These are phyloP conservation scores for Melanophora roralis DNA, from an alignment of 2,888 invertebrate genomes.

Conservation along the genomic window DNA sequence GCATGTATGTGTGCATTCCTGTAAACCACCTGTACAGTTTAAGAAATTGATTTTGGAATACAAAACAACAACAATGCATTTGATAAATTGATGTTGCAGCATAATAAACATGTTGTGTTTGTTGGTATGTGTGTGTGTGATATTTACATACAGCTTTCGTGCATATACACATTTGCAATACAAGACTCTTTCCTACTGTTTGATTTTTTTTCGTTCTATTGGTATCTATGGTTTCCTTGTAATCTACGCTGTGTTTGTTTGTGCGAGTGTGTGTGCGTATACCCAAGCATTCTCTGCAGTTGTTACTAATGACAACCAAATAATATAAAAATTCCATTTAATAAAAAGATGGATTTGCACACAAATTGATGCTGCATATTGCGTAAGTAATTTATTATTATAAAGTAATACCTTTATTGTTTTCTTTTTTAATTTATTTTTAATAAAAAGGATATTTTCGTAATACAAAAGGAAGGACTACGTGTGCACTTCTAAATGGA, in stretches of 20 bases:
- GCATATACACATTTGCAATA: too few relatives aligned
- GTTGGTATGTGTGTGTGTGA: not conserved
- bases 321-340: constrained; percentile 29
- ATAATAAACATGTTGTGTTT: not conserved
- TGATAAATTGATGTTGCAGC: constrained; percentile 55
- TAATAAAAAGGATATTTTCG: too few relatives aligned
- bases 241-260: not conserved
- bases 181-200: not conserved
- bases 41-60: constrained; percentile 49
- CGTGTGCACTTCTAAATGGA: too few relatives aligned
- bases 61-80: constrained; percentile 48
- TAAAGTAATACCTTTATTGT: not conserved
- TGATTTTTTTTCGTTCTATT: constrained; percentile 21
- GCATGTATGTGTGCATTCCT: not conserved
- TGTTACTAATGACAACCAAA: constrained; percentile 43
- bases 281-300: not conserved
- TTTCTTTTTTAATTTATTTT: not conserved
- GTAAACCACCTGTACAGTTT: constrained; percentile 51
- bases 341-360: constrained; percentile 18
- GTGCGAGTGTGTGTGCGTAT: not conserved
- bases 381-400: constrained; percentile 20
- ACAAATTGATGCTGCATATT: constrained; percentile 19
- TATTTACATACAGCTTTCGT: not conserved
- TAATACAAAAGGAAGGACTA: too few relatives aligned
- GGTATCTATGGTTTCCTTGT: constrained; percentile 43